Conservation (phyloP, 2,113 vertebrate genomes). For the Gadus chalcogrammus region DNA sequence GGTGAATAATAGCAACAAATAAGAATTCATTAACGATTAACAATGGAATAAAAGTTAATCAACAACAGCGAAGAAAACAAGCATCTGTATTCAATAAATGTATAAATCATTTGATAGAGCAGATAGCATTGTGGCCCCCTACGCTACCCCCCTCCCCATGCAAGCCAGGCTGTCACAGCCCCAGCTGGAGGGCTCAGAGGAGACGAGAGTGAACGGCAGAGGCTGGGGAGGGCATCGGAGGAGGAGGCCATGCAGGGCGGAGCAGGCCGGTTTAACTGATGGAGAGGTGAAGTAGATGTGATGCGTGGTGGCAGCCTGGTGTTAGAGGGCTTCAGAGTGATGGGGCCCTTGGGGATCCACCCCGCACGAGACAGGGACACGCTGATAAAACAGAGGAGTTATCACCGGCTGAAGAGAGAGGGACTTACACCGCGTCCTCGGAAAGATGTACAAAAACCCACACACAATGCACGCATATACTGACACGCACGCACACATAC, state of each 20-base stretch:
- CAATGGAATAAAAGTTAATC: no score
- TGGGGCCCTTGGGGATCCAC: conserved; percentile 33
- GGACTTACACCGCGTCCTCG: no score
- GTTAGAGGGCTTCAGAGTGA: conserved; percentile 48
- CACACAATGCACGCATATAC: neutral
- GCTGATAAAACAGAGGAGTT: no score
- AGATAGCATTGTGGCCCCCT: no score
- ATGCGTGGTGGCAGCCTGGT: conserved; percentile 46
- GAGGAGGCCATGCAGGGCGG: conserved; percentile 36
- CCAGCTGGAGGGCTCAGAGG: conserved; percentile 23
- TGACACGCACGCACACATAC: neutral
- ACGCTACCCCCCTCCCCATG: no score
- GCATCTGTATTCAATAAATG: no score
- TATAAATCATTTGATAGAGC: no score
- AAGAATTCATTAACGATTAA: no score
- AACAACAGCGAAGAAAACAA: no score
- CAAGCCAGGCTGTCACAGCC: conserved; percentile 10
- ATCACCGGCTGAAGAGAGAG: no score
- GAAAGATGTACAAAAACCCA: neutral
- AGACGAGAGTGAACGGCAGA: conserved; percentile 32
- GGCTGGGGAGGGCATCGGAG: conserved; percentile 8
- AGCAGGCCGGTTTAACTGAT: conserved; percentile 38
- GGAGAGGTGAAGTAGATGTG: conserved; percentile 32
- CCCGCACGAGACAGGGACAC: neutral
- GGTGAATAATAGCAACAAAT: no score